Evolutionary conservation across 64 coral and sea anemone genomes (phyloP).

Genomic region (Montipora efflorescens): DNA sequence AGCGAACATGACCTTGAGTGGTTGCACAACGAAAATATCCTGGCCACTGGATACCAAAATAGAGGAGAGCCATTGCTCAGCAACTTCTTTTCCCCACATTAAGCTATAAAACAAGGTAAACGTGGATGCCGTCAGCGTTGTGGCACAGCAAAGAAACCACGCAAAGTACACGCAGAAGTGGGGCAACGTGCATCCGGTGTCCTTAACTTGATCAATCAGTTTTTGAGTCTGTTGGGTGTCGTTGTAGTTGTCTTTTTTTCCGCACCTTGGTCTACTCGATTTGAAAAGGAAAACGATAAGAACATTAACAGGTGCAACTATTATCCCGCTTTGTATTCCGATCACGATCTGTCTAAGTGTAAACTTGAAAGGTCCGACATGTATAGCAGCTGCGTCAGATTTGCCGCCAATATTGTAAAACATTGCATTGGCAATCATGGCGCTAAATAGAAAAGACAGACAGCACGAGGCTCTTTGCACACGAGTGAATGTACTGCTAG

Average conservation of each 20-base stretch:
- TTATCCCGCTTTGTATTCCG: constrained; percentile 58
- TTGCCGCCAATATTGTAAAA: constrained; percentile 65
- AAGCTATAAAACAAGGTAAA: constrained; percentile 75
- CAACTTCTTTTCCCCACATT: constrained; percentile 59
- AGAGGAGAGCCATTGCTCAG: constrained; percentile 67
- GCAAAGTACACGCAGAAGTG: constrained; percentile 57
- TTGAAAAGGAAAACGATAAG: constrained; percentile 59
- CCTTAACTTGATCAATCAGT: constrained; percentile 8
- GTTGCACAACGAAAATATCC: constrained; percentile 70
- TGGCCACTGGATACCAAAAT: constrained; percentile 64
- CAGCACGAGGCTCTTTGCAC: constrained; percentile 61
- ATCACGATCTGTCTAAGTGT: constrained; percentile 52
- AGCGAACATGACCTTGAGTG: constrained; percentile 52
- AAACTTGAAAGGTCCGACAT: constrained; percentile 64
- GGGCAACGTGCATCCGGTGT: constrained; percentile 39
- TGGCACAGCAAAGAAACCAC: constrained; percentile 55
- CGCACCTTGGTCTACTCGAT: constrained; percentile 15
- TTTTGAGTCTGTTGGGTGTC: background rate
- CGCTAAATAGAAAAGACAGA: constrained; percentile 49
- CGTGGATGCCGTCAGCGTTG: constrained; percentile 37
- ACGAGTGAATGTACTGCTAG: constrained; percentile 57
- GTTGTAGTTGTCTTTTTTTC: constrained; percentile 2
- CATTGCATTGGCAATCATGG: constrained; percentile 78
- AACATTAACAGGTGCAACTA: constrained; percentile 61
- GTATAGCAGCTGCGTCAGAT: constrained; percentile 29